Evolutionary conservation across 2,113 vertebrate genomes (phyloP).

Genomic region (Naja naja): DNA sequence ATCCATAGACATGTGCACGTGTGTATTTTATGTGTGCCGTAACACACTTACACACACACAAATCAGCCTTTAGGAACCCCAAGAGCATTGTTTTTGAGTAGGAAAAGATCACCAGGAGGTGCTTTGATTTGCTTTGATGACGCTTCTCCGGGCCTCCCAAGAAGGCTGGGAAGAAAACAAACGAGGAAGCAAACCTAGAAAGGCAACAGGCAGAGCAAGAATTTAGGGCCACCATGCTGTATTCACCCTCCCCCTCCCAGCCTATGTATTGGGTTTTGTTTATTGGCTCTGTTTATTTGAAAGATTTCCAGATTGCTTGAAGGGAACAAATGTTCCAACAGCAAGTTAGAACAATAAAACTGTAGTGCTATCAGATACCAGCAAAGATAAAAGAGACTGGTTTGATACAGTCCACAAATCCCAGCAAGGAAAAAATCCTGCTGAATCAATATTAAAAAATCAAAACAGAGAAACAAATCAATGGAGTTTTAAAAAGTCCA

Average conservation of each 20-base stretch:
- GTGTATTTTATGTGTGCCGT: neutral
- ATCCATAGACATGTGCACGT: neutral
- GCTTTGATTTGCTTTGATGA: constrained; percentile 60
- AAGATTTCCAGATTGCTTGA: neutral
- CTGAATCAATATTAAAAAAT: neutral
- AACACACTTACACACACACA: constrained; percentile 21
- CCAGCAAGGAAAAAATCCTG: neutral
- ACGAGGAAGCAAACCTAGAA: constrained; percentile 43
- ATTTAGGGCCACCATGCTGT: neutral
- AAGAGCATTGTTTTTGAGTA: constrained; percentile 43
- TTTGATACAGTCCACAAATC: neutral
- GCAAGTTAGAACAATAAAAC: neutral
- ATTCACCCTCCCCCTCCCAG: neutral
- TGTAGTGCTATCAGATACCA: neutral
- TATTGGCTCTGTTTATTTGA: neutral
- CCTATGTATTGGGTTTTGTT: neutral
- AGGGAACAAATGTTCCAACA: neutral
- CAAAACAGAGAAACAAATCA: neutral
- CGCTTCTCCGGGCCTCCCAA: constrained; percentile 51
- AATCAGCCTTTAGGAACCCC: constrained; percentile 11
- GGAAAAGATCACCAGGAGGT: constrained; percentile 59
- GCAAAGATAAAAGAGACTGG: neutral
- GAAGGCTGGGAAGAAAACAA: constrained; percentile 45
- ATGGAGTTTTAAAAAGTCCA: neutral
- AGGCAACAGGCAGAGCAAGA: constrained; percentile 42